Evolutionary conservation across 2,113 vertebrate species (phyloP), one percentile per base, ranked within the genome.

Genomic region (Cheirogaleus medius): DNA sequence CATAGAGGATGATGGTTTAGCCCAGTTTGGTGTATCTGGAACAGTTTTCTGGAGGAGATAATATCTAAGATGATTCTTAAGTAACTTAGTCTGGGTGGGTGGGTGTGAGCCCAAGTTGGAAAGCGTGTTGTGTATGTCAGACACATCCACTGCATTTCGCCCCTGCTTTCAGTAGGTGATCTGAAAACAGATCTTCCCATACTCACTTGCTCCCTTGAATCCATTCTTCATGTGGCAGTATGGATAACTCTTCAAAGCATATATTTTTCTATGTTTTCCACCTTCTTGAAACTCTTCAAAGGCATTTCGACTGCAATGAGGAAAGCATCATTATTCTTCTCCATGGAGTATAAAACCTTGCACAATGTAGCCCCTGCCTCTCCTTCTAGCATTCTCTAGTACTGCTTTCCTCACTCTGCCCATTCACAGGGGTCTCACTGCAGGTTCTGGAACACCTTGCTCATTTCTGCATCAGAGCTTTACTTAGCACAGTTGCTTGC

Each of bases 301-400:
- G 14, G 12, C 54, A 49, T 68, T 58, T 68, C 13, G n/a, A 44
- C 1, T 37, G 71, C 32, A 15, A 3, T 63, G 13, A 47, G 4
- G 23, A 81, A n/a, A 54, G 34, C 32, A 17, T n/a, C 9, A 8
- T 23, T 15, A 13, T 44, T 73, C 88, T 73, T 66, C 32, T 23
- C 39, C 15, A 12, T 1, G 20, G 13, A 7, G 63, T 29, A 20
- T 3, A 71, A 83, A 60, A 66, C 25, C 1, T 63, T 6, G 9
- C 21, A 3, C 15, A 5, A 56, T 8, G 5, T 39, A 15, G 27
- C 29, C 27, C 25, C 14, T 1, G 3, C 4, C 2, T 58, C 27
- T 37, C 63, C 94, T 81, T 34, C 37, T 8, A 8, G 4, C 32
- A 9, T 1, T 34, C 8, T n/a, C 27, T 21, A 54, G 20, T 18